Conservation (phyloP, 1,140 invertebrate species). For the Mycetomoellerius zeteki region DNA sequence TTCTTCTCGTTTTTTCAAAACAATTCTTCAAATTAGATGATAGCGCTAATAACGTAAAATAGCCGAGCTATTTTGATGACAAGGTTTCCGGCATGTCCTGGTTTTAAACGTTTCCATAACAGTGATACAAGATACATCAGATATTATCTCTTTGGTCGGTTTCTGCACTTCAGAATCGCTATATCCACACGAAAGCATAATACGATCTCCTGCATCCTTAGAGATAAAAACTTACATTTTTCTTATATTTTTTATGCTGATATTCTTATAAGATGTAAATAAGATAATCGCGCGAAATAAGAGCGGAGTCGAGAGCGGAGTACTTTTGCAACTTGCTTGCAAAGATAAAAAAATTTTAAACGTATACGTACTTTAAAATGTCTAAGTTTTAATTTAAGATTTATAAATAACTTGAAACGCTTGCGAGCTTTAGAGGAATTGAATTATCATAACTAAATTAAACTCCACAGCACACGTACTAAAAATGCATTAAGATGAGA, state of each 20-base stretch:
- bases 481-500: neutral
- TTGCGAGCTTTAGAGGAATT: neutral
- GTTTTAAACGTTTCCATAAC: slow-evolving; percentile 24
- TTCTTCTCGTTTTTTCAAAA: neutral
- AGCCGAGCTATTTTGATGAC: neutral
- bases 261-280: slow-evolving; percentile 14
- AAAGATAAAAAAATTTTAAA: neutral
- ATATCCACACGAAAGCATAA: slow-evolving; percentile 2
- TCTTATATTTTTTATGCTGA: slow-evolving; percentile 1
- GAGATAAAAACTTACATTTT: neutral
- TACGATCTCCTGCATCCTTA: slow-evolving; percentile 12
- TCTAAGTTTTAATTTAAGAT: neutral
- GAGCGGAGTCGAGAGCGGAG: neutral
- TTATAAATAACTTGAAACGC: neutral
- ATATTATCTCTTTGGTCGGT: slow-evolving; percentile 20
- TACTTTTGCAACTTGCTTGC: neutral
- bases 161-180: neutral
- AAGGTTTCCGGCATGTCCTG: neutral
- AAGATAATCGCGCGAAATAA: neutral
- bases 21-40: neutral
- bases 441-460: neutral
- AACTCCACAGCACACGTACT: neutral
- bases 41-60: neutral
- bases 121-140: neutral
- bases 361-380: neutral